phyloP scores from a whole-genome alignment of 2,888 invertebrate species.

The Julus scanicus region DNA sequence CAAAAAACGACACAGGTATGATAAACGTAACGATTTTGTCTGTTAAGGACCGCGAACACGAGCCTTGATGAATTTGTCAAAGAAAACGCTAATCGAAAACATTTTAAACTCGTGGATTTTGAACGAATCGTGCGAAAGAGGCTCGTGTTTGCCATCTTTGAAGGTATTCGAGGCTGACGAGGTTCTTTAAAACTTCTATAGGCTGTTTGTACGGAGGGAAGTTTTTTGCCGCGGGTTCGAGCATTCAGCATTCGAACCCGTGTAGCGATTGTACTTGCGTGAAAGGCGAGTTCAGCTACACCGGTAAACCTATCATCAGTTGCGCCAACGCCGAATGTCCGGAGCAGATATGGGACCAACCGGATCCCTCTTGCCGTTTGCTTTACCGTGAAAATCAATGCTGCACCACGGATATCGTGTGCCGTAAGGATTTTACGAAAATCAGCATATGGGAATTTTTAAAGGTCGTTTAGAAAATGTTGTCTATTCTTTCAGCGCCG shows the following conservation, averaged over 20 bases:
- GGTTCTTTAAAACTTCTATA: neutral
- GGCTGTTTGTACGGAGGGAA: constrained; percentile 56
- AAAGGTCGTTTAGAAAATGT: too few species aligned
- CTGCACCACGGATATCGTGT: constrained; percentile 55
- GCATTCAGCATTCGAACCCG: constrained; percentile 56
- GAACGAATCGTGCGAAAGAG: too few species aligned
- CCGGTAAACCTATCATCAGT: neutral
- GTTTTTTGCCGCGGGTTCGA: constrained; percentile 52
- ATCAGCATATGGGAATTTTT: too few species aligned
- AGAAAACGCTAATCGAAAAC: too few species aligned
- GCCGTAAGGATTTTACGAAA: constrained; percentile 52
- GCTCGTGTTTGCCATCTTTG: too few species aligned
- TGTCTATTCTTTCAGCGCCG: too few species aligned
- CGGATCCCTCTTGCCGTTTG: constrained; percentile 56
- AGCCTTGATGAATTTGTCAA: too few species aligned
- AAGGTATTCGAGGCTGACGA: too few species aligned
- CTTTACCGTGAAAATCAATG: constrained; percentile 56
- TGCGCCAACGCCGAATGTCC: neutral
- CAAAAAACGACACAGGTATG: too few species aligned
- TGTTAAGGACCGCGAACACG: too few species aligned
- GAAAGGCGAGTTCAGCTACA: constrained; percentile 49
- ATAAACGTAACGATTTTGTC: too few species aligned
- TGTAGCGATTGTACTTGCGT: constrained; percentile 57
- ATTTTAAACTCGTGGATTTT: too few species aligned
- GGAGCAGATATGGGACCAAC: constrained; percentile 55